Evolutionary conservation across 2,888 invertebrate genomes (phyloP).

Genomic region (Drosophila aldrichi): DNA sequence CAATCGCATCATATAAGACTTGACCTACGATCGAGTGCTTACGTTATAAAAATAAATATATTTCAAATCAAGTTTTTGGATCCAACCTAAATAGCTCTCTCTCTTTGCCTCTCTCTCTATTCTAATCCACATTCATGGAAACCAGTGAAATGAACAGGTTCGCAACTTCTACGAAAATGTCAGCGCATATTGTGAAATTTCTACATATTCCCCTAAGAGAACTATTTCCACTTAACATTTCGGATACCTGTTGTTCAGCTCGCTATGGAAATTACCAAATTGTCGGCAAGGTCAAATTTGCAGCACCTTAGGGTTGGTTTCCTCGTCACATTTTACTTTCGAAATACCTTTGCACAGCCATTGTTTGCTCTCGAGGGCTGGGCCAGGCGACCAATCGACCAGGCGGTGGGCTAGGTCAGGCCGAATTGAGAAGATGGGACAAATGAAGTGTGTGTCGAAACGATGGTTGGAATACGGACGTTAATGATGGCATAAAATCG

Average conservation of each 20-base stretch:
- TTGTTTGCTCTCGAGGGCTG: slow-evolving; percentile 32
- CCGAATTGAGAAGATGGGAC: slow-evolving; percentile 13
- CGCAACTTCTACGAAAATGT: slow-evolving; percentile 6
- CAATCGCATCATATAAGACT: background rate
- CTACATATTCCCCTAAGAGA: background rate
- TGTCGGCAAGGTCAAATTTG: slow-evolving; percentile 21
- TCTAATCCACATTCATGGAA: background rate
- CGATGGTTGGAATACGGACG: slow-evolving; percentile 35
- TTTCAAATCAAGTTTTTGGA: background rate
- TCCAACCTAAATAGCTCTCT: background rate
- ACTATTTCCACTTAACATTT: background rate
- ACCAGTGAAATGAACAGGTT: background rate
- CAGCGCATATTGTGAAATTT: background rate
- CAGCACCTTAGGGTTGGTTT: slow-evolving; percentile 10
- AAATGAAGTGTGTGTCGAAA: slow-evolving; percentile 57
- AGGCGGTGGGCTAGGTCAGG: slow-evolving; percentile 49
- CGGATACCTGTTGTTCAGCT: slow-evolving; percentile 21
- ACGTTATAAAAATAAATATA: too few species aligned
- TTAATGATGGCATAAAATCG: slow-evolving; percentile 62
- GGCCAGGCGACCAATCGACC: slow-evolving; percentile 7
- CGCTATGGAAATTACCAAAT: slow-evolving; percentile 11
- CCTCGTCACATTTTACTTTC: background rate
- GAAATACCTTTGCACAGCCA: slow-evolving; percentile 12
- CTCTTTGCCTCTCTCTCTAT: background rate
- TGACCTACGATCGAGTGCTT: too few species aligned